phyloP scores from a whole-genome alignment of 2,113 vertebrate genomes.

The Corythornis madagascariensis region DNA sequence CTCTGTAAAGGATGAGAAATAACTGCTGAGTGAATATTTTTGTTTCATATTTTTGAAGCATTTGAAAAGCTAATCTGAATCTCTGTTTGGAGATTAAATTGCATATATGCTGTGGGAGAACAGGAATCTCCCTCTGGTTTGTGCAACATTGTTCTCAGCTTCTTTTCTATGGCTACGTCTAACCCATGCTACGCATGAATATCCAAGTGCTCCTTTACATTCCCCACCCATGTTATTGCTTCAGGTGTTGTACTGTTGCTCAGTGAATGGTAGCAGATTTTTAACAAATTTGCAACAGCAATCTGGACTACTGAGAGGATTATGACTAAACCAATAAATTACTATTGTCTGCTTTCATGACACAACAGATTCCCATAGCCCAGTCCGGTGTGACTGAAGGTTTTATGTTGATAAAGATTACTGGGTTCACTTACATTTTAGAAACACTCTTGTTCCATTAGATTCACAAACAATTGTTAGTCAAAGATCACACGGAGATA shows the following conservation, averaged over 20 bases:
- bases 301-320: slow-evolving; percentile 64
- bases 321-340: slow-evolving; percentile 60
- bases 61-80: neutral
- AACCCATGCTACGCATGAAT: neutral
- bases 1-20: neutral
- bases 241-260: slow-evolving; percentile 38
- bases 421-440: slow-evolving; percentile 5
- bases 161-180: neutral
- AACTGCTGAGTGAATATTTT: neutral
- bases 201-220: neutral
- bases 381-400: slow-evolving; percentile 30
- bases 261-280: slow-evolving; percentile 66
- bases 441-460: slow-evolving; percentile 27
- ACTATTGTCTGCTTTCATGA: slow-evolving; percentile 59
- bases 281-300: slow-evolving; percentile 65
- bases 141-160: neutral
- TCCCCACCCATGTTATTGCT: slow-evolving; percentile 59
- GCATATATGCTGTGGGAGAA: neutral
- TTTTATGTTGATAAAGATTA: slow-evolving; percentile 25
- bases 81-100: neutral
- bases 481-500: slow-evolving; percentile 59
- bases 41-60: neutral
- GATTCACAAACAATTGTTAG: slow-evolving; percentile 54
- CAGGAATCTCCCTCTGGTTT: slow-evolving; percentile 3
- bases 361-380: slow-evolving; percentile 31